Percentiles rank a stretch among this genome's conserved stretches.
phyloP scores from a whole-genome alignment of 92 coral and sea anemone species.

The Blastomussa wellsi region DNA sequence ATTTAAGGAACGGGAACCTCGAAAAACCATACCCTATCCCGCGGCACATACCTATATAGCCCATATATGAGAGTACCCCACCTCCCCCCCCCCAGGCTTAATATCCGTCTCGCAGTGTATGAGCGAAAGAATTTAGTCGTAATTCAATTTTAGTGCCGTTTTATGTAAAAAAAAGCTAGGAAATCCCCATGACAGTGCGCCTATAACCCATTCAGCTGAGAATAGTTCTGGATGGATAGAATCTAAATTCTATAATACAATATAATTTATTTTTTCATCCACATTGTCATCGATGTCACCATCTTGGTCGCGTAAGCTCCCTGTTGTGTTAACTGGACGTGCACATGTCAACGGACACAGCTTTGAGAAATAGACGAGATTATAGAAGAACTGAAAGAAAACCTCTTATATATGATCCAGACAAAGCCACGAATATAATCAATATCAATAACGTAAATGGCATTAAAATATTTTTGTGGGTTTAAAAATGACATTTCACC shows the following conservation, averaged over 20 bases:
- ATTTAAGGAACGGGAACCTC: too few relatives aligned
- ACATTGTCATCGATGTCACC: not conserved
- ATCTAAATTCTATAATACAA: not conserved
- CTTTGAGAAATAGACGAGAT: not conserved
- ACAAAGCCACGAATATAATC: not conserved
- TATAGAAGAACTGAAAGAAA: not conserved
- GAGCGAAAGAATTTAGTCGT: too few relatives aligned
- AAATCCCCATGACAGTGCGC: too few relatives aligned
- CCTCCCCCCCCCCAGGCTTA: too few relatives aligned
- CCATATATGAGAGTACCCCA: too few relatives aligned
- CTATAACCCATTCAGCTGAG: not conserved
- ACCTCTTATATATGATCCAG: not conserved
- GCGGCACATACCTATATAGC: too few relatives aligned
- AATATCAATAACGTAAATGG: slow-evolving; percentile 8
- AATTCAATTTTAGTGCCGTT: too few relatives aligned
- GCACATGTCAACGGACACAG: not conserved
- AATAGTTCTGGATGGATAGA: not conserved
- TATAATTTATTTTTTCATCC: not conserved
- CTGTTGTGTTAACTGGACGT: not conserved
- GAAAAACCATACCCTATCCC: too few relatives aligned
- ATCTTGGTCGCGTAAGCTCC: not conserved
- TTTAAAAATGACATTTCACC: not conserved
- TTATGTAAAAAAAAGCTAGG: too few relatives aligned
- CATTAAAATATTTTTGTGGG: not conserved
- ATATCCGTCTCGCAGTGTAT: too few relatives aligned